phyloP scores from a whole-genome alignment of 1,140 invertebrate species.

The Pseudobourletiella spinata region DNA sequence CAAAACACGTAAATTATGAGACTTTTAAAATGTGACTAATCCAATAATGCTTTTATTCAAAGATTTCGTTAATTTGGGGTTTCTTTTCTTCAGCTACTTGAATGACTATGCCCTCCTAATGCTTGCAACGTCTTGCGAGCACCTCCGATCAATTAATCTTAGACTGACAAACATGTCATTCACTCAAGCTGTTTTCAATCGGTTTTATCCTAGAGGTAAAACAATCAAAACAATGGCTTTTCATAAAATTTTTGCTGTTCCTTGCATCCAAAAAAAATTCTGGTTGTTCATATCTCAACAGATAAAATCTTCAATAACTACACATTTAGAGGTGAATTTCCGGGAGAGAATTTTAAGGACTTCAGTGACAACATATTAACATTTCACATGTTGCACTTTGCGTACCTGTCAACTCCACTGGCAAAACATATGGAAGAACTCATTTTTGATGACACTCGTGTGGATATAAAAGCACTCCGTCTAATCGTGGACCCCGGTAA shows the following conservation, averaged over 20 bases:
- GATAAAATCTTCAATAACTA: too few species aligned
- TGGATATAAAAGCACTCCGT: slow-evolving; percentile 1
- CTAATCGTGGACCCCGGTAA: slow-evolving; percentile 13
- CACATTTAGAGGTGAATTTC: background rate
- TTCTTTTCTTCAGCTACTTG: slow-evolving; percentile 10
- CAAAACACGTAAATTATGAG: slow-evolving; percentile 19
- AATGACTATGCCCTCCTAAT: slow-evolving; percentile 9
- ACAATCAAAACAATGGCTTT: too few species aligned
- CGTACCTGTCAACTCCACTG: background rate
- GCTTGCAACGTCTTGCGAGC: background rate
- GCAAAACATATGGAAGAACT: slow-evolving; percentile 10
- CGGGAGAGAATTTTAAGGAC: background rate
- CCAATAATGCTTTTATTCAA: background rate
- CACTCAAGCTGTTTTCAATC: slow-evolving; percentile 6
- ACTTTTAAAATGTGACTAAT: too few species aligned
- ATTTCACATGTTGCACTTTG: slow-evolving; percentile 12
- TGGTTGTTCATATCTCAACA: too few species aligned
- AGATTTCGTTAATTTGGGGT: background rate
- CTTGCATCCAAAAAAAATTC: background rate
- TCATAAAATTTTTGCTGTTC: background rate
- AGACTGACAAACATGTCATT: background rate
- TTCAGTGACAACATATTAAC: slow-evolving; percentile 19
- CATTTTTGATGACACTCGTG: slow-evolving; percentile 9
- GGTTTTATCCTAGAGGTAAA: slow-evolving; percentile 18
- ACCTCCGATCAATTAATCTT: slow-evolving; percentile 14